These are phyloP conservation scores for Hartigia nigra DNA, from an alignment of 2,888 invertebrate genomes.

Conservation along the genomic window DNA sequence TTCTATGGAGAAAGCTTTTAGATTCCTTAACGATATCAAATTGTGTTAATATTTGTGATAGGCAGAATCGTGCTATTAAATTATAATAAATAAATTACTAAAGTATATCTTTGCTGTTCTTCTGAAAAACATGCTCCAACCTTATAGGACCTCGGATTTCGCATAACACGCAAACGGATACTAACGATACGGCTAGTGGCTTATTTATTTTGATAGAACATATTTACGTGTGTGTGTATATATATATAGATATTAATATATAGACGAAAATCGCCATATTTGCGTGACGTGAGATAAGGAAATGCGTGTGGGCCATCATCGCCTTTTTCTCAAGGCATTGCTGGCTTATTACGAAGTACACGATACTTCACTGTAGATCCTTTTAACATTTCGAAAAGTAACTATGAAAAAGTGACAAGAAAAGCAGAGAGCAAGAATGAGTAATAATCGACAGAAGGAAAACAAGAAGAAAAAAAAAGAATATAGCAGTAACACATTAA, in stretches of 20 bases:
- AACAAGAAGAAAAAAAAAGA: background rate
- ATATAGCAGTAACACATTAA: background rate
- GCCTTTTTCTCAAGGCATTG: background rate
- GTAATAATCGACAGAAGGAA: background rate
- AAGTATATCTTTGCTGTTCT: background rate
- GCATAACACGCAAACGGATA: background rate
- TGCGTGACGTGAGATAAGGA: constrained; percentile 12
- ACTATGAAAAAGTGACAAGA: background rate
- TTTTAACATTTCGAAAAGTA: background rate
- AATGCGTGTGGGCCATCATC: constrained; percentile 14
- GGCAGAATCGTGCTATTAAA: background rate
- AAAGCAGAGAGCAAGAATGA: background rate
- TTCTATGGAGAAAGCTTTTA: background rate
- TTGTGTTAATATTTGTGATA: background rate
- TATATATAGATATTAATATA: constrained; percentile 17
- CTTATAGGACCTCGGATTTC: background rate
- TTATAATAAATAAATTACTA: background rate
- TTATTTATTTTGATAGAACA: constrained; percentile 22
- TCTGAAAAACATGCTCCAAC: background rate
- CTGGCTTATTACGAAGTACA: background rate
- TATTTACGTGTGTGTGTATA: constrained; percentile 7
- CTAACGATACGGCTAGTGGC: constrained; percentile 23
- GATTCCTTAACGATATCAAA: background rate
- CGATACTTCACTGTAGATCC: background rate
- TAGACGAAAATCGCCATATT: constrained; percentile 10